phyloP scores from a whole-genome alignment of 2,113 vertebrate species.

The Tetrax tetrax region DNA sequence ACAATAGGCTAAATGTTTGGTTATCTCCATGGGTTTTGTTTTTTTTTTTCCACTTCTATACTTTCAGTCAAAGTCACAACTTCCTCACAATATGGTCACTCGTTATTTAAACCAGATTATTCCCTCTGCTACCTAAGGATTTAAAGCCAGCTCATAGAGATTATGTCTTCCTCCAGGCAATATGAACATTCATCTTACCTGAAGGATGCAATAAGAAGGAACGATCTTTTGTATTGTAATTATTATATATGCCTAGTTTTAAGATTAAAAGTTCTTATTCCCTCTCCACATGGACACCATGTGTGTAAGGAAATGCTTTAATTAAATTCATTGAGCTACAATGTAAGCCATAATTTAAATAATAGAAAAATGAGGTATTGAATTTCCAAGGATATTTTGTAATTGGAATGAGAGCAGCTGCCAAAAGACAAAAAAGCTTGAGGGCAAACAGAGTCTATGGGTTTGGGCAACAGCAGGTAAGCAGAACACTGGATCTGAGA shows the following conservation, averaged over 20 bases:
- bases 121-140: not conserved
- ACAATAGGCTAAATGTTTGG: not conserved
- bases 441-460: conserved; percentile 10
- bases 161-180: conserved; percentile 19
- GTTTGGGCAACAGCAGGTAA: conserved; percentile 38
- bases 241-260: not conserved
- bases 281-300: conserved; percentile 56
- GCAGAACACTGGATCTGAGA: conserved; percentile 19
- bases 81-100: not conserved
- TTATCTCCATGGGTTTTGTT: not conserved
- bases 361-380: conserved; percentile 59
- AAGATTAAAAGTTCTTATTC: conserved; percentile 1
- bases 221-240: not conserved
- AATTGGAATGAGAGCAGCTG: conserved; percentile 35
- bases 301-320: conserved; percentile 59
- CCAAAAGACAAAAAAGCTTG: conserved; percentile 28
- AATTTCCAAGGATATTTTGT: conserved; percentile 52
- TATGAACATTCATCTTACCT: not conserved
- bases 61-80: not conserved
- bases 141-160: not conserved
- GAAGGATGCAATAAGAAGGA: not conserved
- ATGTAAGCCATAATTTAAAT: conserved; percentile 45
- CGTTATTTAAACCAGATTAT: not conserved
- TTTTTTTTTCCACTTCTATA: not conserved
- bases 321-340: conserved; percentile 57